A percentile compares a stretch with the other conserved stretches of the same genome.
Evolutionary conservation across 2,797 vertebrate species (phyloP).

Genomic region (Sebastes umbrosus): DNA sequence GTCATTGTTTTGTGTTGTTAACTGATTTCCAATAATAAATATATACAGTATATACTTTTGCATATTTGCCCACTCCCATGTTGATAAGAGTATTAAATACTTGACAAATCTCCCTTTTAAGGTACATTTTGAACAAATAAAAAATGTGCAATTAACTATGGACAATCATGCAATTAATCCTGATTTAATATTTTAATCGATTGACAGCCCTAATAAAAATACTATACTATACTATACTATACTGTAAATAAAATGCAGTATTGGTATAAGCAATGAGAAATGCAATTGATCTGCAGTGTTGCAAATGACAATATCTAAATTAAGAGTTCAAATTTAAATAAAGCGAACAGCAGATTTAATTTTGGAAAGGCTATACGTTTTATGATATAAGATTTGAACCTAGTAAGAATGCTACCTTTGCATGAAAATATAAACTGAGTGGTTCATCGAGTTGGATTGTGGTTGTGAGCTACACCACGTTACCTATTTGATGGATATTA

Average conservation of each 20-base stretch:
- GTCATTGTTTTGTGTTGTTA: too few species aligned
- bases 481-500: neutral
- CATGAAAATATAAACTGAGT: neutral
- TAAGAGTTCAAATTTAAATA: neutral
- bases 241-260: neutral
- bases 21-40: too few species aligned
- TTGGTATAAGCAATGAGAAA: neutral
- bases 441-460: neutral
- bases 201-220: too few species aligned
- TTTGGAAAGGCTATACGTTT: neutral
- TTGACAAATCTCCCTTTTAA: too few species aligned
- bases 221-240: too few species aligned
- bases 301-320: neutral
- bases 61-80: too few species aligned
- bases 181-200: too few species aligned
- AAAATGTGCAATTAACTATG: too few species aligned
- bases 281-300: neutral
- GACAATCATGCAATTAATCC: too few species aligned
- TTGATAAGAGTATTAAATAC: too few species aligned
- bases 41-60: too few species aligned
- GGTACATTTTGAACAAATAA: too few species aligned
- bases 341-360: neutral
- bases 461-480: neutral
- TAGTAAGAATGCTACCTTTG: neutral
- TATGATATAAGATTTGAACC: neutral